phyloP scores from a whole-genome alignment of 2,888 invertebrate species.

The Calliopum simillimum region DNA sequence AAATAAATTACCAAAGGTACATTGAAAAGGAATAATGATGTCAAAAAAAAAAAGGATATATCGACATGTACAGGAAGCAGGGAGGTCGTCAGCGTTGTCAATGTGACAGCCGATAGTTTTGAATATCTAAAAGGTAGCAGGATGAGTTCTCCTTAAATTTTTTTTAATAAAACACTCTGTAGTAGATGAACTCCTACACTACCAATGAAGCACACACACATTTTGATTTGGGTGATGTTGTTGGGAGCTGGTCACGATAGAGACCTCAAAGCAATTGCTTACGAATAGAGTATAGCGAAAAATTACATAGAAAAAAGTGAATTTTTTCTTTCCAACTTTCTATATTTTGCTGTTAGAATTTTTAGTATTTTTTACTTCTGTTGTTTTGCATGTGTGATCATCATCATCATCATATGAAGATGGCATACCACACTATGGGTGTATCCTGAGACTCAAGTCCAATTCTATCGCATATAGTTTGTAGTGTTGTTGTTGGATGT shows the following conservation, averaged over 20 bases:
- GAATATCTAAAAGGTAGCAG: not conserved
- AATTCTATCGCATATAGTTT: not conserved
- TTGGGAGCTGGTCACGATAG: not conserved
- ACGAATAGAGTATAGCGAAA: not conserved
- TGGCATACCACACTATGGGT: not conserved
- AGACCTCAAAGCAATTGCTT: conserved; percentile 1
- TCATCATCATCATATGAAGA: not conserved
- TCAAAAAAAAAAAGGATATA: not conserved
- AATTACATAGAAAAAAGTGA: not conserved
- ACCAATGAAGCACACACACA: not conserved
- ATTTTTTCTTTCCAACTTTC: not conserved
- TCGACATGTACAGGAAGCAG: not conserved
- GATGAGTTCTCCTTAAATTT: no score
- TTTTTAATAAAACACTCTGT: not conserved
- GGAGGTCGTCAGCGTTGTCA: not conserved
- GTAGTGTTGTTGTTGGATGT: not conserved
- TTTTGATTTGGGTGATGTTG: not conserved
- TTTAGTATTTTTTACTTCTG: conserved; percentile 3
- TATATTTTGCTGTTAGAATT: not conserved
- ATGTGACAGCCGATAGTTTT: not conserved
- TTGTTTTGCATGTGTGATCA: no score
- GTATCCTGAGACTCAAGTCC: no score
- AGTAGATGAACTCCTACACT: not conserved
- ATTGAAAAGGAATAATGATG: not conserved
- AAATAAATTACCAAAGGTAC: no score